These are phyloP conservation scores for Piaya cayana DNA, from an alignment of 2,113 vertebrate species.

Conservation along the genomic window DNA sequence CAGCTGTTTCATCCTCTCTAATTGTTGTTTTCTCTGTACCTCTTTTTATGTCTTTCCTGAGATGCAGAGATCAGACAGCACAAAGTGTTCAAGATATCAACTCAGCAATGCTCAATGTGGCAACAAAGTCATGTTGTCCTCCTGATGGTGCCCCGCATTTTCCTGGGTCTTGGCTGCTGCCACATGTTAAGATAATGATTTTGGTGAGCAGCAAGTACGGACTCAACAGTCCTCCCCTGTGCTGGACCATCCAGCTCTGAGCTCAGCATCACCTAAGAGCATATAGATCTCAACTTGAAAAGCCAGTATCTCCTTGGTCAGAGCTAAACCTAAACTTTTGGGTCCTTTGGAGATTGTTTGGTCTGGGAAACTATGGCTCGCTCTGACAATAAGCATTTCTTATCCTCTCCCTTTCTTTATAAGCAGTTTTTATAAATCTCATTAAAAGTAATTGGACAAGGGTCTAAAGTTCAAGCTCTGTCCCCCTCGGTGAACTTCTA, in stretches of 20 bases:
- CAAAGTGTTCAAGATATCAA: not conserved
- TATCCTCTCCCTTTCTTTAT: not conserved
- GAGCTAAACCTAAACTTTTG: not conserved
- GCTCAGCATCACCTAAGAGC: not conserved
- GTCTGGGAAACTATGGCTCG: not conserved
- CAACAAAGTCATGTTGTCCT: not conserved
- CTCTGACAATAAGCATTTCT: not conserved
- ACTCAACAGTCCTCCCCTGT: not conserved
- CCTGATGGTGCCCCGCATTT: not conserved
- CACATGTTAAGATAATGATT: not conserved
- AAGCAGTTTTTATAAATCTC: not conserved
- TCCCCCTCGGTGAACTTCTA: not conserved
- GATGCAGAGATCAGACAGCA: not conserved
- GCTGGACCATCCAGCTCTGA: not conserved
- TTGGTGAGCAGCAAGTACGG: not conserved
- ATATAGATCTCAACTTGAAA: not conserved
- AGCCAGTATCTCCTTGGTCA: not conserved
- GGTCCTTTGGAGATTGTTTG: not conserved
- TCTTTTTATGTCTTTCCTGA: not conserved
- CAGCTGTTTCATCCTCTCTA: not conserved
- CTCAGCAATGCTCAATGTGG: not conserved
- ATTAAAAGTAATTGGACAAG: not conserved
- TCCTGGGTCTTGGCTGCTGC: not conserved
- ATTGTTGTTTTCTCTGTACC: not conserved
- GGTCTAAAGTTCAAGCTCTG: not conserved